Evolutionary conservation across 2,797 vertebrate genomes (phyloP).

Genomic region (Leuciscus waleckii): DNA sequence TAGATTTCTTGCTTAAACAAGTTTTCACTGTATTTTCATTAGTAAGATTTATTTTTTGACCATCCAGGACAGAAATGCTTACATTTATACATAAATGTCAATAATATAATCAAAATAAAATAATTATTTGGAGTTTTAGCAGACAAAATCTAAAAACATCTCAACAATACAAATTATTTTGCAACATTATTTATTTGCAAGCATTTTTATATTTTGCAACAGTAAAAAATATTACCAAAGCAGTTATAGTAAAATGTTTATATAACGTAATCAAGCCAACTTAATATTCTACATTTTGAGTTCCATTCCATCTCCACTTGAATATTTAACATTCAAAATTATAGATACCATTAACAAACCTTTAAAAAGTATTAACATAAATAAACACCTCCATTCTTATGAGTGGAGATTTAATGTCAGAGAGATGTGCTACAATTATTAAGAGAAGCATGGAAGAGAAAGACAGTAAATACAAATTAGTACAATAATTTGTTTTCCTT

Average conservation of each 20-base stretch:
- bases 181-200: not conserved
- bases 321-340: not conserved
- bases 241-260: not conserved
- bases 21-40: not conserved
- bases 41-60: not conserved
- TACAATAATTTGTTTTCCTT: slow-evolving; percentile 4
- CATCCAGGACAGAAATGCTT: not conserved
- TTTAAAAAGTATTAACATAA: not conserved
- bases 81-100: too few species aligned
- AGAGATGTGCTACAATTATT: not conserved
- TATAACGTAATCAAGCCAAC: not conserved
- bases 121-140: not conserved
- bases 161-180: not conserved
- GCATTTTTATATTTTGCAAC: not conserved
- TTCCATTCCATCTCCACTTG: not conserved
- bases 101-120: not conserved
- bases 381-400: not conserved
- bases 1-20: not conserved
- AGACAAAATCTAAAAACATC: not conserved
- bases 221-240: not conserved
- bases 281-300: not conserved
- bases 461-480: not conserved
- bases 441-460: not conserved
- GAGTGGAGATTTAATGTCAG: not conserved
- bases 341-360: not conserved